Base-by-base conservation (phyloP, 1,140 invertebrate genomes). In the Cotesia chilonis region DNA sequence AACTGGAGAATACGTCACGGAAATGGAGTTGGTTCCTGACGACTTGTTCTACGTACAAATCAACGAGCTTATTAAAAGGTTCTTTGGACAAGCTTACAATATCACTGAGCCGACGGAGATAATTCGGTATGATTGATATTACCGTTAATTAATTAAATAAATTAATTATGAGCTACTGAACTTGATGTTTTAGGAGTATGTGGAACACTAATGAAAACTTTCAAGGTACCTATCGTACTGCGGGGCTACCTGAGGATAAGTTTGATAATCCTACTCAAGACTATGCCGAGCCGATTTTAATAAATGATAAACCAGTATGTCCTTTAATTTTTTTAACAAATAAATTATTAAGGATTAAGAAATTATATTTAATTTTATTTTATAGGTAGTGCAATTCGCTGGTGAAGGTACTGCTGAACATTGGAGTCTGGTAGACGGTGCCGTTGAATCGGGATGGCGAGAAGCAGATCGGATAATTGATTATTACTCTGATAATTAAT, bases 381-480 rank as follows among this genome's bases (percentile, higher is more conserved):
- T 12, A 55, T 65, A 84, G 83, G 66, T 85, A 6, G 76, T 94
- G 1, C 87, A 91, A 71, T 94, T 94, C 78, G 92, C 90, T 14
- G 92, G 92, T 0, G 92, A 94, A 84, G 91, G 92, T 0, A 91
- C 92, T 90, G 91, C 3, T 14, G 4, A 90, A 75, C 90, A 88
- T 80, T 94, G 91, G 80, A 92, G 91, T 5, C 93, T 92, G 0
- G 94, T 94, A 3, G 94, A 96, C 81, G 94, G 94, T 5, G 95
- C 94, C 0, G 85, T 95, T 3, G 92, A 93, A 83, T 89, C 90
- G 28, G 94, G 94, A 0, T 92, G 91, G 84, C 88, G 93, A 70
- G 94, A 95, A 84, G 94, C 94, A n/a, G 88, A 93, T 54, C 86
- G 90, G 79, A 68, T 88, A n/a, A 81, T 87, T 36, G 77, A 83